Evolutionary conservation across 2,113 vertebrate species (phyloP), one percentile per base, ranked within the genome.

Genomic region (Copsychus sechellarum): DNA sequence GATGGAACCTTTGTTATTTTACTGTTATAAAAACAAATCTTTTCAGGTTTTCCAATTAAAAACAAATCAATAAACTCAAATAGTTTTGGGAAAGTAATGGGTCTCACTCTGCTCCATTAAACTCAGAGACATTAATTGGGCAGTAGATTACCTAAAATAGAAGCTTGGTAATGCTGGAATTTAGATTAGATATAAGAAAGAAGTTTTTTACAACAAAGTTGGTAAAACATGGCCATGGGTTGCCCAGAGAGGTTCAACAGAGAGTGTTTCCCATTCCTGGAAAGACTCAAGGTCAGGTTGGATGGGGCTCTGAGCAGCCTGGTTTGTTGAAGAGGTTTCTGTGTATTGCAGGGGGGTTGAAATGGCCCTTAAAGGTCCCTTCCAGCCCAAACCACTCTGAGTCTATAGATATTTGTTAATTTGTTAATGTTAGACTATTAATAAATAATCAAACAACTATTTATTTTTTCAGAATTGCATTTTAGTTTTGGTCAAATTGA

Each of bases 11-110:
- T 61, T 70, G 29, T 71, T 86, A 74, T 81, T 91, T 66, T 67
- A 58, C 29, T 28, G 31, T 50, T 58, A 66, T 16, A 31, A 50
- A 81, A 91, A 31, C 3, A 86, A 88, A 88, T 65, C 7, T 72
- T 40, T 70, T 82, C 40, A 58, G 47, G 33, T 91, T 84, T 93
- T 88, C 14, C 28, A 69, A 29, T 76, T 80, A 58, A 93, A 93
- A 82, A 53, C 13, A 57, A 65, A 88, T 79, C 11, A 51, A 65
- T 73, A 70, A 51, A 14, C 67, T 65, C 1, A 1, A 80, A 50
- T 38, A 92, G 47, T 21, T 90, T 88, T 51, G 58, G 38, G 45
- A 58, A 92, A 77, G 34, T 31, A 66, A 66, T 31, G 38, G 43
- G 33, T 33, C 47, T 88, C 29, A 57, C 6, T 66, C 45, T 92